phyloP scores from a whole-genome alignment of 2,113 vertebrate genomes.

The Syrmaticus mikado region DNA sequence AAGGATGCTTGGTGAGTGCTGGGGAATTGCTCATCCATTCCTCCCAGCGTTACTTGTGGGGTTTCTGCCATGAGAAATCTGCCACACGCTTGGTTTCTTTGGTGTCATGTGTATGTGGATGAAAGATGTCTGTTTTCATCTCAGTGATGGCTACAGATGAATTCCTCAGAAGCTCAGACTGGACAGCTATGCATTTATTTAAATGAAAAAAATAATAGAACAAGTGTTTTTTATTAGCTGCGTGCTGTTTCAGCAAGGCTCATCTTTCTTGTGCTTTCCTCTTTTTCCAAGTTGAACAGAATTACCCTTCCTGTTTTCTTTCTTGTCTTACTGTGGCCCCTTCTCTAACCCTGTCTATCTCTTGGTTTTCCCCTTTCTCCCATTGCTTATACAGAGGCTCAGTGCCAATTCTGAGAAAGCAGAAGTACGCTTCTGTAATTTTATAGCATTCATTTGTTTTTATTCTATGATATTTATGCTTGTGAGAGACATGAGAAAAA shows the following conservation, averaged over 20 bases:
- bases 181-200: background rate
- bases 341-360: background rate
- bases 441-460: background rate
- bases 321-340: background rate
- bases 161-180: background rate
- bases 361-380: background rate
- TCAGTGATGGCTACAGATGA: background rate
- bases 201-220: background rate
- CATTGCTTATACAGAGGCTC: background rate
- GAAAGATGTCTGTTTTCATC: background rate
- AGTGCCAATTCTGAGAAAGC: background rate
- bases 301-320: background rate
- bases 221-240: background rate
- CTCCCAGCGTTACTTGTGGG: background rate
- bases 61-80: background rate
- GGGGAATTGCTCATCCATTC: background rate
- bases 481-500: background rate
- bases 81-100: background rate
- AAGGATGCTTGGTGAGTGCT: background rate
- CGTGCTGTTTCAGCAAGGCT: background rate
- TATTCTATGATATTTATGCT: background rate
- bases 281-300: background rate
- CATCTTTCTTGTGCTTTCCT: background rate
- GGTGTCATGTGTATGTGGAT: rapidly evolving
- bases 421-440: rapidly evolving